Base-by-base conservation (phyloP, 2,888 invertebrate genomes). In the Luffia ferchaultella region DNA sequence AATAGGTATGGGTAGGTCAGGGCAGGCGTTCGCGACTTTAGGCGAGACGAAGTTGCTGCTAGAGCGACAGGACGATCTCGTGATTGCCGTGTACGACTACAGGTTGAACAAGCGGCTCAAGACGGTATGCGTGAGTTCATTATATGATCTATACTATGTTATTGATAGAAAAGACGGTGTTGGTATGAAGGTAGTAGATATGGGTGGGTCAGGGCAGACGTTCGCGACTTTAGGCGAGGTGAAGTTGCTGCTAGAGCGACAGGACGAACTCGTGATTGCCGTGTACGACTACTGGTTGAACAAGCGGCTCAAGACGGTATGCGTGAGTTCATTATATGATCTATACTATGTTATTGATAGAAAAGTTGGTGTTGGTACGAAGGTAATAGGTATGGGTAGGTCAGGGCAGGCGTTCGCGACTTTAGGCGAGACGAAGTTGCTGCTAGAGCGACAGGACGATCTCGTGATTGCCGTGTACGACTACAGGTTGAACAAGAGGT, bases 201-300 rank as follows among this genome's bases (percentile, higher is more conserved):
- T n/a, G n/a, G n/a, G 97, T 80, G 94, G 96, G 72, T 97, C 97
- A 58, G 97, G 97, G 49, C 97, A 97, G 83, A 96, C 95, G 65
- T 96, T 97, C 61, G 93, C 97, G 61, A 95, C 95, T 59, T 85
- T 97, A 58, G 91, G 93, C 72, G 98, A 98, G 86, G 98, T 98
- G 58, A 97, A 97, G 77, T 89, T 95, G 58, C 88, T 98, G 64
- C 88, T 98, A 58, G 96, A 97, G 64, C 57, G 80, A 62, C 95
- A 96, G 71, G 98, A 98, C 85, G 94, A 95, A 85, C 90, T 98
- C 67, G 95, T 97, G 70, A 96, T 97, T 72, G 96, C 98, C 62
- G 97, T 99, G 54, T 99, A 97, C 85, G 98, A 99, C 86, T 99
- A 99, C 84, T 99, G 99, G 99, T 88, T 99, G 61, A 96, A 95